phyloP scores from a whole-genome alignment of 2,113 vertebrate species.

The Salvator merianae region DNA sequence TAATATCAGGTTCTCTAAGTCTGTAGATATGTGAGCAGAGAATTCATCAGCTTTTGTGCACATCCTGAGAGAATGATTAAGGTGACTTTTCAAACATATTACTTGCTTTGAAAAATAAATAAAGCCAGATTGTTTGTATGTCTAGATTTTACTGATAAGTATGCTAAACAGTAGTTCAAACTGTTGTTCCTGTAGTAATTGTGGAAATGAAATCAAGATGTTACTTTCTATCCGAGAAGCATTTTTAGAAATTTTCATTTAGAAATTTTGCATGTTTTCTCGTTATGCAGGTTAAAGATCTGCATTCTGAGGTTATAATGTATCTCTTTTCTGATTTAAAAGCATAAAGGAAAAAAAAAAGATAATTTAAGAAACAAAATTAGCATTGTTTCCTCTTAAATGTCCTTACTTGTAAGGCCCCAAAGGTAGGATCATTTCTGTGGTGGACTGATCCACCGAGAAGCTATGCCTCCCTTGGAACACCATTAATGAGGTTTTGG shows the following conservation, averaged over 20 bases:
- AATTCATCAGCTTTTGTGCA: neutral
- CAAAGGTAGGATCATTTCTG: no score
- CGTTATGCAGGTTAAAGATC: neutral
- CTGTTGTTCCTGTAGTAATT: neutral
- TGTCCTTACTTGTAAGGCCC: no score
- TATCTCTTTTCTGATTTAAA: no score
- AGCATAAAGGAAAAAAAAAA: no score
- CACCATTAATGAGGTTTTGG: no score
- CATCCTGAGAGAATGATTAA: constrained; percentile 19
- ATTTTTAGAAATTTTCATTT: neutral
- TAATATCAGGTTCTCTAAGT: neutral
- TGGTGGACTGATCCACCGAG: no score
- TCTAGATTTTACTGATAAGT: neutral
- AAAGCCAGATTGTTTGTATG: neutral
- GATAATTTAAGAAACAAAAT: no score
- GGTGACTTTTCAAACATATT: constrained; percentile 8
- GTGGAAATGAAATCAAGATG: neutral
- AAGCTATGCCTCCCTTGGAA: no score
- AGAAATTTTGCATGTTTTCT: neutral
- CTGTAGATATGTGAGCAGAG: constrained; percentile 1
- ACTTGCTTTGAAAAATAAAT: neutral
- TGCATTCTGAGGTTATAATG: neutral
- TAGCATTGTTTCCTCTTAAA: no score
- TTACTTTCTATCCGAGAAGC: neutral
- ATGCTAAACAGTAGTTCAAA: neutral